Base-by-base conservation (phyloP, 1,140 invertebrate genomes). In the Bradysia coprophila region DNA sequence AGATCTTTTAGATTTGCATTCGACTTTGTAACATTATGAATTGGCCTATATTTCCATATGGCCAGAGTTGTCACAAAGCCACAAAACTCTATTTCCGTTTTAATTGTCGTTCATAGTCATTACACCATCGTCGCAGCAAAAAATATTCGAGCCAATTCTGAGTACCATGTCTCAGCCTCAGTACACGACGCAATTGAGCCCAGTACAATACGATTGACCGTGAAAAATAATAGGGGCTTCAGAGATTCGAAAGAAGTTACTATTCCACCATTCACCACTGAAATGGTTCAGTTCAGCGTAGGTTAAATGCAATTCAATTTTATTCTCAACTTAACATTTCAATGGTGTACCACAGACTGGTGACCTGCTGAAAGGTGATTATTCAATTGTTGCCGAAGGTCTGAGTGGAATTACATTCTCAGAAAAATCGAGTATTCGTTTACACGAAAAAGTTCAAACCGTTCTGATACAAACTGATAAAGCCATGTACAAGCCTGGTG, bases 381-480 rank as follows among this genome's bases (percentile, higher is more conserved):
- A 38, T 37, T 11, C 1, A 8, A 13, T 41, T 6, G 19, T 21
- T 20, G 18, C 31, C 9, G 13, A 33, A 41, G 31, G 31, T 19
- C 23, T 45, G 11, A 22, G 15, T 36, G 37, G 19, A 21, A 15
- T 34, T 23, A 15, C 31, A 20, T 38, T 32, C 31, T 15, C 19
- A 13, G 38, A 33, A 21, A 13, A 24, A 36, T 37, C 9, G 8
- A 4, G 40, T 20, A 15, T 32, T 20, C 3, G 21, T 21, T 32
- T 42, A 11, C 10, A 21, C 13, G 5, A 16, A 11, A 42, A 38
- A 39, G 34, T 21, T 38, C 22, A 42, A 13, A 51, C 55, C 21
- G 71, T 85, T 31, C 89, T 94, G 51, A 76, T 96, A 43, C 91
- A 96, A 60, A 94, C 90, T 0, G 92, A 97, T 59, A 88, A 91